Evolutionary conservation across 2,888 invertebrate species (phyloP).

Genomic region (Ptilodon capucinus): DNA sequence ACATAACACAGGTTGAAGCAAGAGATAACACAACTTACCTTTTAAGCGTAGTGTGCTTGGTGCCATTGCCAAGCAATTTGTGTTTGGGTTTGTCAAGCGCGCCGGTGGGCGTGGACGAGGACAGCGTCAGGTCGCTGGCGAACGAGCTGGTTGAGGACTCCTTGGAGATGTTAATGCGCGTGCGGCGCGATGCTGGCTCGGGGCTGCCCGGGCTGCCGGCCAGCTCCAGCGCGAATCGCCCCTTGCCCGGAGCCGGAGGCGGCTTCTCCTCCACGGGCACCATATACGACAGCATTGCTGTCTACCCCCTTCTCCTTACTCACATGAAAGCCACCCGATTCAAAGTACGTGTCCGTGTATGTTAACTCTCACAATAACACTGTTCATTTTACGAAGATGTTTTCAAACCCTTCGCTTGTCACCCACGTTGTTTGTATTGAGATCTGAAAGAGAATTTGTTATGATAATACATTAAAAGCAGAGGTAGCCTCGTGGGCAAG

Average conservation of each 20-base stretch:
- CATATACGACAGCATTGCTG: slow-evolving; percentile 90
- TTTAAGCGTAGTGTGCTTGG: slow-evolving; percentile 87
- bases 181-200: slow-evolving; percentile 55
- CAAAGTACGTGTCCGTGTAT: slow-evolving; percentile 5
- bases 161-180: slow-evolving; percentile 77
- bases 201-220: slow-evolving; percentile 66
- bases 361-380: slow-evolving; percentile 21
- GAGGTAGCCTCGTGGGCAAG: too few relatives aligned
- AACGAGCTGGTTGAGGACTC: slow-evolving; percentile 89
- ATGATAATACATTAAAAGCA: slow-evolving; percentile 21
- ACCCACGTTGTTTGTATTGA: slow-evolving; percentile 31
- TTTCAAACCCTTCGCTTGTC: slow-evolving; percentile 12
- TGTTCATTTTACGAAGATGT: slow-evolving; percentile 18
- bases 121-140: slow-evolving; percentile 85
- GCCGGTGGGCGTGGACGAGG: slow-evolving; percentile 84
- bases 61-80: slow-evolving; percentile 86
- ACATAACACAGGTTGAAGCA: neutral
- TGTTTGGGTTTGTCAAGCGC: slow-evolving; percentile 85
- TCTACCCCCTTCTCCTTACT: slow-evolving; percentile 21
- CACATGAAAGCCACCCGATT: slow-evolving; percentile 20
- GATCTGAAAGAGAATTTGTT: slow-evolving; percentile 54
- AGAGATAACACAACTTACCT: slow-evolving; percentile 74
- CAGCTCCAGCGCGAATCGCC: slow-evolving; percentile 77
- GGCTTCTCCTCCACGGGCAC: slow-evolving; percentile 90
- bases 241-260: slow-evolving; percentile 82